Evolutionary conservation across 2,113 vertebrate genomes (phyloP).

Genomic region (Eonycteris spelaea): DNA sequence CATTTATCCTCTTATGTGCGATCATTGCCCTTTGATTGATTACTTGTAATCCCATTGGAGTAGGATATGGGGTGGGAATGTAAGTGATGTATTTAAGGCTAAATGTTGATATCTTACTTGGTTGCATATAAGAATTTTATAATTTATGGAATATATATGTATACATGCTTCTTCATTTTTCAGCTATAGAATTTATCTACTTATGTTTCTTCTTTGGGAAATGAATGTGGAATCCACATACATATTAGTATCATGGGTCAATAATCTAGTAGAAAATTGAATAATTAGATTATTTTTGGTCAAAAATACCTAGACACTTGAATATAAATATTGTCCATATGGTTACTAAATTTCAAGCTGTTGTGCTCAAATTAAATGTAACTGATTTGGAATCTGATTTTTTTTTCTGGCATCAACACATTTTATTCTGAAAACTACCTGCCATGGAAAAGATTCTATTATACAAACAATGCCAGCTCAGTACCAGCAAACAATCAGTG

Average conservation of each 20-base stretch:
- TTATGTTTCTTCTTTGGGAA: not conserved
- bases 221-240: not conserved
- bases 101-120: not conserved
- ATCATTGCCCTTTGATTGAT: not conserved
- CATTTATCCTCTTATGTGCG: not conserved
- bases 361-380: conserved; percentile 2
- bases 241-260: not conserved
- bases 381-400: not conserved
- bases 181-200: not conserved
- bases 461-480: not conserved
- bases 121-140: not conserved
- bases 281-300: not conserved
- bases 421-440: not conserved
- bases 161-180: not conserved
- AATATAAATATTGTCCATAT: not conserved
- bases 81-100: not conserved
- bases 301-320: conserved; percentile 1
- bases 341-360: not conserved
- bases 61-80: not conserved
- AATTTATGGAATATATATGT: not conserved
- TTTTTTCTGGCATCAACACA: not conserved
- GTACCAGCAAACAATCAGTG: not conserved
- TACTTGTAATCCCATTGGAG: not conserved
- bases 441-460: not conserved
- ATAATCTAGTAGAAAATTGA: not conserved